These are phyloP conservation scores for Gymnocheta viridis DNA, from an alignment of 2,888 invertebrate species.

Conservation along the genomic window DNA sequence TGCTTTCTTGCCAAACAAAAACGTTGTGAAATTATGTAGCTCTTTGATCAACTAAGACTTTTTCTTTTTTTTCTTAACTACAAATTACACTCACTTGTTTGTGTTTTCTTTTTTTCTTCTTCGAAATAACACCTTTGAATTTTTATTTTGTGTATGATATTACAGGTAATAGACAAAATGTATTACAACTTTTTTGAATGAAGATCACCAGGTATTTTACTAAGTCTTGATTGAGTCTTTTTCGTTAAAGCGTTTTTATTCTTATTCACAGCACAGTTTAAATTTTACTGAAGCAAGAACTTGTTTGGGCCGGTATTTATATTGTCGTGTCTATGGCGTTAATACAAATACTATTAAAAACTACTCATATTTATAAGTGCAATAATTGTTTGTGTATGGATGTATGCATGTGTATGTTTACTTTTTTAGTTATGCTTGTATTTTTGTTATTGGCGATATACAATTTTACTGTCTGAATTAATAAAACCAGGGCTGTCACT, in stretches of 20 bases:
- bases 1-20: slow-evolving; percentile 68
- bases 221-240: background rate
- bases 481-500: slow-evolving; percentile 19
- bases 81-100: slow-evolving; percentile 57
- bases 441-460: background rate
- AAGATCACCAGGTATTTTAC: slow-evolving; percentile 17
- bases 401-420: background rate
- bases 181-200: slow-evolving; percentile 15
- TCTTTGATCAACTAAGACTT: slow-evolving; percentile 9
- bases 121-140: slow-evolving; percentile 29
- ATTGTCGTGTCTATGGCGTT: slow-evolving; percentile 71
- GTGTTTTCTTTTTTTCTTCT: slow-evolving; percentile 22
- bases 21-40: slow-evolving; percentile 63
- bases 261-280: slow-evolving; percentile 73
- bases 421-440: background rate
- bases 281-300: slow-evolving; percentile 74
- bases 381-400: background rate
- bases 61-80: slow-evolving; percentile 16
- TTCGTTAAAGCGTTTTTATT: slow-evolving; percentile 40
- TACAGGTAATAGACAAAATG: slow-evolving; percentile 38
- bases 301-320: slow-evolving; percentile 76
- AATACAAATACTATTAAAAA: slow-evolving; percentile 34
- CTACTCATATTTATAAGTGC: background rate
- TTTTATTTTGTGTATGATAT: slow-evolving; percentile 14
- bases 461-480: slow-evolving; percentile 37